Base-by-base conservation (phyloP, 2,888 invertebrate species). In the Macrosoma leucophasiata region DNA sequence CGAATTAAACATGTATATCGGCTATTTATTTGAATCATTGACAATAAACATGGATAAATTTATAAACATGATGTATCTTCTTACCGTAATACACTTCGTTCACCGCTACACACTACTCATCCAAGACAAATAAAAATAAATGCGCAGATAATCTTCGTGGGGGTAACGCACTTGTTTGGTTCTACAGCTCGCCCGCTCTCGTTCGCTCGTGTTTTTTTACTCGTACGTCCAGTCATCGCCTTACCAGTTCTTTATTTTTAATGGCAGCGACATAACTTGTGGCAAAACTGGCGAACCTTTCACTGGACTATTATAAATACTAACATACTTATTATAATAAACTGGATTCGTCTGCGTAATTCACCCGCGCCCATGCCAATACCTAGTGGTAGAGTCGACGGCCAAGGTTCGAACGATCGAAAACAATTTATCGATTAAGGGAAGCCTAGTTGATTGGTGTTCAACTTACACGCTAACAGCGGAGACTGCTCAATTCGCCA, bases 91-190 rank as follows among this genome's bases (percentile, higher is more conserved):
- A 35, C 39, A 39, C 45, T 47, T 49, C 44, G 46, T 12, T 46
- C 39, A 41, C 35, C 34, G 38, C 36, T 48, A 55, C 54, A n/a
- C 50, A 52, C 60, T 61, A 63, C 57, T 46, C 59, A 58, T 53
- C 48, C 50, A 50, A 62, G 55, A 65, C 63, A 72, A 70, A 71
- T 70, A 72, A 70, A 69, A 68, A 70, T 70, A 73, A 70, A 72
- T 65, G 61, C 52, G 54, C 58, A 52, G 62, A 71, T 73, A 62
- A 72, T 74, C 79, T 73, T 73, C 73, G 79, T 60, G 81, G 82
- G 81, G 82, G 81, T 81, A 82, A 77, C 76, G 79, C 73, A 79
- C 82, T 82, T 81, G 76, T 79, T 77, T 61, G 70, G 64, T 62
- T 63, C 62, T 47, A 36, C 39, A 52, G 54, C 40, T 52, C 64